phyloP scores from a whole-genome alignment of 2,888 invertebrate species.

The Slavum lentiscoides region DNA sequence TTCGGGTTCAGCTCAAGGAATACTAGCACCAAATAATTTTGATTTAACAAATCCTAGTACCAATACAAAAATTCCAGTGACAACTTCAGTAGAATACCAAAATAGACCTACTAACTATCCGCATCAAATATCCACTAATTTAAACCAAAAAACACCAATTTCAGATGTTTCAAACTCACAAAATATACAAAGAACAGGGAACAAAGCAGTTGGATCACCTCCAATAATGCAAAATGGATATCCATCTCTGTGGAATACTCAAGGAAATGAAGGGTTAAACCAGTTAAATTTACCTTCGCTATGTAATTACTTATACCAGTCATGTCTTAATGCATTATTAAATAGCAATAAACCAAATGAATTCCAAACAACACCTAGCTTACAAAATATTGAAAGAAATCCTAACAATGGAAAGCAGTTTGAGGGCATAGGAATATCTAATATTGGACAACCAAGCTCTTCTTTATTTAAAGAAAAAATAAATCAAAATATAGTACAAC shows the following conservation, averaged over 20 bases:
- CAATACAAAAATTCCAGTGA: neutral
- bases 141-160: neutral
- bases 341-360: conserved; percentile 13
- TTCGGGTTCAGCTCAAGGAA: conserved; percentile 12
- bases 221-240: neutral
- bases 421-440: neutral
- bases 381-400: conserved; percentile 5
- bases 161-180: neutral
- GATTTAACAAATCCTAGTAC: conserved; percentile 7
- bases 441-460: neutral
- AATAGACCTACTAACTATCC: conserved; percentile 5
- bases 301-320: conserved; percentile 38
- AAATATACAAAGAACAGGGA: neutral
- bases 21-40: neutral
- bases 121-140: neutral
- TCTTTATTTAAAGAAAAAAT: neutral
- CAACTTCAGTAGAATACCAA: neutral
- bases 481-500: neutral
- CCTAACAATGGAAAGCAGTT: too few relatives aligned
- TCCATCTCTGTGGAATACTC: neutral
- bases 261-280: neutral
- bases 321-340: conserved; percentile 31
- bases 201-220: neutral
- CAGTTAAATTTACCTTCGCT: conserved; percentile 20
- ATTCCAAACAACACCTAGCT: neutral